phyloP scores from a whole-genome alignment of 2,113 vertebrate genomes.

The Tupaia chinensis region DNA sequence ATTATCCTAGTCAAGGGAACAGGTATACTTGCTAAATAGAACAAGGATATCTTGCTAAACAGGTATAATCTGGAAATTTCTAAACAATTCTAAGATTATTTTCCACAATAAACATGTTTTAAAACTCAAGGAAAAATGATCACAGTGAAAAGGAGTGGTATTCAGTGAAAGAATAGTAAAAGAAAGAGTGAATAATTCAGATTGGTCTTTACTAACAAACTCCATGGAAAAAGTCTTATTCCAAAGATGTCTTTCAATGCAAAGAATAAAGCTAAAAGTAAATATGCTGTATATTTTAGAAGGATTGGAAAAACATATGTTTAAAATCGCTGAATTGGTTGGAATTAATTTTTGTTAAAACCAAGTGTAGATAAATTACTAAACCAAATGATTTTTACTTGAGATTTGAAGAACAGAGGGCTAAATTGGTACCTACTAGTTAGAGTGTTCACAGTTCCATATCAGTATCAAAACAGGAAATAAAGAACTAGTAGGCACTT shows the following conservation, averaged over 20 bases:
- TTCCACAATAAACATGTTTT: not conserved
- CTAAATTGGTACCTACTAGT: not conserved
- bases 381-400: not conserved
- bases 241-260: not conserved
- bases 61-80: slow-evolving; percentile 46
- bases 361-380: not conserved
- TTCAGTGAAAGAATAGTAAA: not conserved
- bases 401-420: not conserved
- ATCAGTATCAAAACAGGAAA: not conserved
- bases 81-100: slow-evolving; percentile 48
- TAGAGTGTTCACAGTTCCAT: not conserved
- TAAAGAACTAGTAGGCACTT: not conserved
- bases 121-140: not conserved
- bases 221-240: not conserved
- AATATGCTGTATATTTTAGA: not conserved
- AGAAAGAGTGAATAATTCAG: slow-evolving; percentile 20
- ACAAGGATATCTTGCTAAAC: not conserved
- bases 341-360: slow-evolving; percentile 32
- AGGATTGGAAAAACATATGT: not conserved
- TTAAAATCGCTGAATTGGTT: slow-evolving; percentile 18
- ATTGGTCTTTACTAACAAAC: slow-evolving; percentile 36
- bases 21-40: not conserved
- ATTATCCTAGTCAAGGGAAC: not conserved
- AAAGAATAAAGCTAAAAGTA: slow-evolving; percentile 1
- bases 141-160: not conserved